Conservation (phyloP, 2,113 vertebrate species). For the Delphinapterus leucas region DNA sequence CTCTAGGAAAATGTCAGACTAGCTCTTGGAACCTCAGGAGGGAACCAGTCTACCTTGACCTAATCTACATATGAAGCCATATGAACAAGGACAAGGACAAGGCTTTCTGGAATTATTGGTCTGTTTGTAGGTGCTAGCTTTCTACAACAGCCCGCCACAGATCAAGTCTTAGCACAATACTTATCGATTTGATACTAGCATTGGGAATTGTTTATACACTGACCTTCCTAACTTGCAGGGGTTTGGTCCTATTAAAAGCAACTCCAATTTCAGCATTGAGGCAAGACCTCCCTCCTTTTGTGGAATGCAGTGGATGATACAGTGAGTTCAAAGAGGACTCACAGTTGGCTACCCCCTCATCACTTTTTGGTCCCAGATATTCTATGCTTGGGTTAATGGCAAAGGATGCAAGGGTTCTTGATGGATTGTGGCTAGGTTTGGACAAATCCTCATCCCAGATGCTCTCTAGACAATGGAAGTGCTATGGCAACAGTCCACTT, state of each 20-base stretch:
- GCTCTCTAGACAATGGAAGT: not conserved
- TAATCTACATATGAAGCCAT: not conserved
- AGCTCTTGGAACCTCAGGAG: not conserved
- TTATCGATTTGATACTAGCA: not conserved
- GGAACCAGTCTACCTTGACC: not conserved
- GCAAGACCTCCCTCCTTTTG: not conserved
- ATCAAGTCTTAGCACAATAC: not conserved
- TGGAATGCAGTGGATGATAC: not conserved
- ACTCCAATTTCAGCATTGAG: not conserved
- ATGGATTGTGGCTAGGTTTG: not conserved
- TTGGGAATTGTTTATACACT: not conserved
- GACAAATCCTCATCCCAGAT: not conserved
- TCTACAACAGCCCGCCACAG: not conserved
- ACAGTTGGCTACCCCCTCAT: not conserved
- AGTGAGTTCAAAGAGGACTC: not conserved
- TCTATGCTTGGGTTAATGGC: not conserved
- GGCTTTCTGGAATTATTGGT: not conserved
- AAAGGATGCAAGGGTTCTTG: not conserved
- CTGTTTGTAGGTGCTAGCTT: not conserved
- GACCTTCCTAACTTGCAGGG: not conserved
- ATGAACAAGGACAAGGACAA: not conserved
- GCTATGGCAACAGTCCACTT: not conserved
- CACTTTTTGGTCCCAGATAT: not conserved
- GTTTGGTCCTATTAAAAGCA: not conserved
- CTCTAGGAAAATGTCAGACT: not conserved